Evolutionary conservation across 2,888 invertebrate genomes (phyloP), one percentile per base, ranked within the genome.

Genomic region (Microctonus aethiopoides): DNA sequence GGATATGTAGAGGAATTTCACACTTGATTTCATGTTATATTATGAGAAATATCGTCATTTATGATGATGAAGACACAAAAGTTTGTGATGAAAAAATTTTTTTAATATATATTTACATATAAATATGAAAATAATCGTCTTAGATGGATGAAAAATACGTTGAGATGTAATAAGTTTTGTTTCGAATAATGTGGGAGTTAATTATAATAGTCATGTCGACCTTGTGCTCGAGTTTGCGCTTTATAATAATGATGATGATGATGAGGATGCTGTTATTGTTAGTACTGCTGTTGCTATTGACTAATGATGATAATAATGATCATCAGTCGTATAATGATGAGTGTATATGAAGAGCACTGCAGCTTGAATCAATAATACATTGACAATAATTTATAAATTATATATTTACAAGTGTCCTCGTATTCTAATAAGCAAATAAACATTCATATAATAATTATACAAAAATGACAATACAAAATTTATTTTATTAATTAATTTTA

Each of bases 151-250:
- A 34, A 10, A 32, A n/a, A 60, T 51, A 60, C 36, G n/a, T 52
- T 4, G 66, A 66, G 62, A 68, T 46, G 63, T 68, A 63, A 68
- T 64, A 68, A 68, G 63, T 68, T 63, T 68, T 67, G 29, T 51
- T 41, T 57, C 67, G 67, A 70, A 54, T 68, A 70, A 73, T 76
- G 81, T 81, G 79, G 80, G 79, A 81, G 80, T 71, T 78, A 81
- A 80, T 81, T 81, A 79, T 81, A 77, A 79, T 79, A 79, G 63
- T 67, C 65, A 65, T 67, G 73, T 29, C 80, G 81, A 79, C 81
- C 81, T 81, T 81, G 81, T 78, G 78, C 76, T 76, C 78, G 75
- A 76, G 75, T 77, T 68, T 41, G 61, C 62, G 54, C 61, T 62
- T 39, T 32, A 54, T 67, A 61, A 66, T 63, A 29, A 20, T 63